Evolutionary conservation across 2,797 vertebrate genomes (phyloP), one percentile per base, ranked within the genome.

Genomic region (Meda fulgida): DNA sequence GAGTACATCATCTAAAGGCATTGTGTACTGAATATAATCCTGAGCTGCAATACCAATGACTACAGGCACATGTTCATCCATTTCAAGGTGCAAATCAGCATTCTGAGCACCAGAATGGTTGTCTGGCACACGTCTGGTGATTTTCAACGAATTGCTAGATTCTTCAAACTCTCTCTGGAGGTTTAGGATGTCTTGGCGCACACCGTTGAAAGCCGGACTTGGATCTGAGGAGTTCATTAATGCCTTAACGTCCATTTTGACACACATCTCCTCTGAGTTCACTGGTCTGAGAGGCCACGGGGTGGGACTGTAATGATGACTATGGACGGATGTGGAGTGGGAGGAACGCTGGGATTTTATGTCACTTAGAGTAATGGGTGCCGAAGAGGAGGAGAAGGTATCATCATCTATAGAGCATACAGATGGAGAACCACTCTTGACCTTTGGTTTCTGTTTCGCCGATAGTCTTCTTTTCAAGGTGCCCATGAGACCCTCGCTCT

Each of bases 1-100:
- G 96, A 98, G 96, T 96, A 97, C 97, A 93, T 97, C 97, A 92
- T 98, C 97, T 97, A 99, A 99, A 99, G 98, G 98, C 97, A 99
- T 96, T 91, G 98, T 97, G 93, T 99, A 99, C 94, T 97, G 98
- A 93, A 99, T 97, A 95, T 99, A 99, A 96, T 99, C 97, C 96
- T 98, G 98, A 96, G 97, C 97, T 88, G 97, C 94, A 87, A 99
- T 96, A 93, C 98, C 98, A 90, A 99, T 95, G 89, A 97, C 97
- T 85, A 98, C 98, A 96, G 98, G 98, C 97, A 99, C 96, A 48
- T 97, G 97, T 93, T 98, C 97, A 79, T 97, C 97, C 87, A 99
- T 97, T 91, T 96, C 96, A 87, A 99, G 95, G 94, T 95, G 97
- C 91, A 99, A 93, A 94, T 97, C 97, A 21, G 96, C 96, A 0